Evolutionary conservation across 1,140 invertebrate genomes (phyloP), one percentile per base, ranked within the genome.

Genomic region (Drosophila kepulauana): DNA sequence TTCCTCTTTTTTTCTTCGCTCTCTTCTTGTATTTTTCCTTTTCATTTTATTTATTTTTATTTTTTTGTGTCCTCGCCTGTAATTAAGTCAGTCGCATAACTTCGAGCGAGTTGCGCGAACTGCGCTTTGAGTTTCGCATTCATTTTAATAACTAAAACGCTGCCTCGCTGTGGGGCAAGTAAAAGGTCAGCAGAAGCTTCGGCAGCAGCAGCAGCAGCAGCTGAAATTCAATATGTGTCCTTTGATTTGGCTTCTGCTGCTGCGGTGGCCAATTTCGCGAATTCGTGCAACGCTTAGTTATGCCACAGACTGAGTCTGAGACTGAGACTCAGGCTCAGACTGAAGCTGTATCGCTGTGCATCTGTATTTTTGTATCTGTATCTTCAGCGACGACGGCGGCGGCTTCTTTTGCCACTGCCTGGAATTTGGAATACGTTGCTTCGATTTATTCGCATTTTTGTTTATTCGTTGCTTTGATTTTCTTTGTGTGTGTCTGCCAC

Each of bases 151-250:
- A 81, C 77, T 68, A 75, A 75, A 70, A 33, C 28, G 28, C 10
- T 6, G 8, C 38, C 63, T 30, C 28, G 28, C 8, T 38, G 43
- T 7, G 16, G 46, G 46, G 43, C 62, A 54, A 45, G 38, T 67
- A 87, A 25, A 80, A 86, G 82, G 82, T 86, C 85, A 88, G 61
- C 20, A 35, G 38, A 51, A 45, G 51, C 46, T 16, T 16, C 16
- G 62, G 63, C 74, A 3, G 25, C 20, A 3, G 56, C 16, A 33
- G 38, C 63, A 45, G 52, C 20, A 65, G 63, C 79, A 5, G 68
- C 56, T 87, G 84, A 88, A 87, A 87, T 88, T 84, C 84, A 88
- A 87, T 87, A 87, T 88, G 84, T 87, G 82, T 84, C 84, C 71
- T 51, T 69, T 76, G 74, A 77, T 72, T 46, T 61, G 57, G 41